Evolutionary conservation across 2,888 invertebrate species (phyloP).

Genomic region (Ceraclea dissimilis): DNA sequence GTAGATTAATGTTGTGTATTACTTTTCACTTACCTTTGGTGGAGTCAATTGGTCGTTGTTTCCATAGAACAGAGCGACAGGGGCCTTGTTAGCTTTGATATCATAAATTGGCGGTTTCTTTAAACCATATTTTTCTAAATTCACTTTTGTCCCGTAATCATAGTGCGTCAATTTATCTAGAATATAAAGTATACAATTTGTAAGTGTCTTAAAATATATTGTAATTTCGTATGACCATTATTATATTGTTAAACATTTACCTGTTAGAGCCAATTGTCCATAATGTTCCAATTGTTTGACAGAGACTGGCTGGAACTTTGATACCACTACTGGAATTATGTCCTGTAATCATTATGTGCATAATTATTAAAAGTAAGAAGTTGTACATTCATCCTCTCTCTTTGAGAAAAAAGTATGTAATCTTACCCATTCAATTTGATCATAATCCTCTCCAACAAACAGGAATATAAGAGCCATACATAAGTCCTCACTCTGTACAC

Average conservation of each 20-base stretch:
- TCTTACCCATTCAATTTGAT: conserved; percentile 38
- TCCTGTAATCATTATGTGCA: conserved; percentile 29
- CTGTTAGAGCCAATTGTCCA: conserved; percentile 29
- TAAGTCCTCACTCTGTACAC: conserved; percentile 32
- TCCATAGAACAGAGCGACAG: conserved; percentile 54
- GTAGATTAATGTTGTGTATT: too few species aligned
- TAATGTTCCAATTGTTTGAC: conserved; percentile 32
- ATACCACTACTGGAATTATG: conserved; percentile 33
- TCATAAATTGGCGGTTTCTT: conserved; percentile 51
- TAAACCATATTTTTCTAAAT: conserved; percentile 43
- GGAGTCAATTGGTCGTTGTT: conserved; percentile 50
- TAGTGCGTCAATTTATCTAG: conserved; percentile 53
- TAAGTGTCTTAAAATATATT: too few species aligned
- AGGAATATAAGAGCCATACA: conserved; percentile 35
- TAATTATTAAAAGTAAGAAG: too few species aligned
- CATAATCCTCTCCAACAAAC: conserved; percentile 40
- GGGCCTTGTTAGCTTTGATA: conserved; percentile 50
- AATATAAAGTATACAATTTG: conserved; percentile 26
- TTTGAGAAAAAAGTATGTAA: too few species aligned
- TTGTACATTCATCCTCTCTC: too few species aligned
- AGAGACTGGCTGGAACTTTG: conserved; percentile 33
- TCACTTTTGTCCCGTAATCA: conserved; percentile 45
- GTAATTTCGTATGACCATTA: too few species aligned
- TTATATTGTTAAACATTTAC: conserved; percentile 24
- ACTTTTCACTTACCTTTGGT: conserved; percentile 3